Evolutionary conservation across 1,140 invertebrate genomes (phyloP), one percentile per base, ranked within the genome.

Genomic region (Delia radicum): DNA sequence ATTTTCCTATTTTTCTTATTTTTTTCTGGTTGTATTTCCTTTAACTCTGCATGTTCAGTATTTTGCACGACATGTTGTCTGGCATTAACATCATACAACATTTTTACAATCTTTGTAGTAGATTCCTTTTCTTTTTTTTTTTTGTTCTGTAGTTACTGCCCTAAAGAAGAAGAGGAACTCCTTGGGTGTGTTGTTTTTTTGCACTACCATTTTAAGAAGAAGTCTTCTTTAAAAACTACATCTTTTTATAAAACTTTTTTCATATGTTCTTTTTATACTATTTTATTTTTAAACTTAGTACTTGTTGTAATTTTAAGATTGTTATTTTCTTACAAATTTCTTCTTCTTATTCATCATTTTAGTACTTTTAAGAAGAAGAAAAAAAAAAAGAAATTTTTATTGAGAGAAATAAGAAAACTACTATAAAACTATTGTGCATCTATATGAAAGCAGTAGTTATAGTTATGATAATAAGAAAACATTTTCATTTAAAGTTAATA

Each of bases 401-500:
- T 55, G 18, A 55, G 24, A 55, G 37, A 48, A 15, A 37, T 37
- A 37, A 48, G 42, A 10, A 15, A 55, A 55, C 48, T 55, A 55
- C 48, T 55, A 10, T n/a, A 24, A 21, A 55, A 10, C 48, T 21
- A 55, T 5, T 55, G 48, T 10, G 48, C 8, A 1, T 55, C 48
- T 6, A 10, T 55, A 21, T 18, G 48, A 18, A 8, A 21, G 48
- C 48, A 55, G 24, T n/a, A 13, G 33, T 13, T 37, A 13, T 37
- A 3, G 48, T 55, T 69, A 31, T 33, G 31, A 31, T 28, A 67
- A 62, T 18, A 18, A 18, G 15, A 24, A 69, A 69, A 33, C 29
- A 69, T 31, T 69, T 33, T 31, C 21, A 69, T 69, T 24, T 21
- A 21, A 69, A 69, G 65, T 69, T 31, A 69, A 69, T 69, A 69